Percentiles rank a stretch among this genome's conserved stretches.
phyloP scores from a whole-genome alignment of 1,140 invertebrate genomes.

The Tenebrio molitor region DNA sequence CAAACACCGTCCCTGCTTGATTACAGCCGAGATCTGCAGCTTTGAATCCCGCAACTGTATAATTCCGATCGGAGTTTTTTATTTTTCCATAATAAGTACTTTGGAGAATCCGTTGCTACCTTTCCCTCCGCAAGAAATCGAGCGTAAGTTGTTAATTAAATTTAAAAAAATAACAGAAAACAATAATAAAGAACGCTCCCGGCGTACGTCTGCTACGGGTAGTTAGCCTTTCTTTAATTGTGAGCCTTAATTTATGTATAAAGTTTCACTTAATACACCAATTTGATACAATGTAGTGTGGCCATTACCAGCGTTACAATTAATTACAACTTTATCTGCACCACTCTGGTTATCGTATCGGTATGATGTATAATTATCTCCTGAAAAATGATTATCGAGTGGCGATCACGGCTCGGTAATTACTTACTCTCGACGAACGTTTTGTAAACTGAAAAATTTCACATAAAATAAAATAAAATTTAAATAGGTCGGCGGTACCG shows the following conservation, averaged over 20 bases:
- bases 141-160: not conserved
- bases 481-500: not conserved
- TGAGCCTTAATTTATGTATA: slow-evolving; percentile 18
- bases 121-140: not conserved
- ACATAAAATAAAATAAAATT: slow-evolving; percentile 27
- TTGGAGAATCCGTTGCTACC: not conserved
- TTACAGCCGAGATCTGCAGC: too few species aligned
- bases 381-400: slow-evolving; percentile 2
- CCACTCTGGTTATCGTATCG: not conserved
- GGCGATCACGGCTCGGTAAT: not conserved
- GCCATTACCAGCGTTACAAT: slow-evolving; percentile 3
- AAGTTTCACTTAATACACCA: slow-evolving; percentile 27
- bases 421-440: slow-evolving; percentile 2
- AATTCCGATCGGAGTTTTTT: too few species aligned
- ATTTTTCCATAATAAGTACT: not conserved
- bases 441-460: slow-evolving; percentile 16
- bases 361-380: slow-evolving; percentile 5
- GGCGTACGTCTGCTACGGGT: not conserved
- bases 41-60: too few species aligned
- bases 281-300: slow-evolving; percentile 24
- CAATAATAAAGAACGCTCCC: not conserved
- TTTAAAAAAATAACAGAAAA: too few species aligned
- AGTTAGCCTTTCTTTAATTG: not conserved
- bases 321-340: not conserved
- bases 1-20: too few species aligned